Conservation (phyloP, 2,888 invertebrate species). For the Zeuzera pyrina region DNA sequence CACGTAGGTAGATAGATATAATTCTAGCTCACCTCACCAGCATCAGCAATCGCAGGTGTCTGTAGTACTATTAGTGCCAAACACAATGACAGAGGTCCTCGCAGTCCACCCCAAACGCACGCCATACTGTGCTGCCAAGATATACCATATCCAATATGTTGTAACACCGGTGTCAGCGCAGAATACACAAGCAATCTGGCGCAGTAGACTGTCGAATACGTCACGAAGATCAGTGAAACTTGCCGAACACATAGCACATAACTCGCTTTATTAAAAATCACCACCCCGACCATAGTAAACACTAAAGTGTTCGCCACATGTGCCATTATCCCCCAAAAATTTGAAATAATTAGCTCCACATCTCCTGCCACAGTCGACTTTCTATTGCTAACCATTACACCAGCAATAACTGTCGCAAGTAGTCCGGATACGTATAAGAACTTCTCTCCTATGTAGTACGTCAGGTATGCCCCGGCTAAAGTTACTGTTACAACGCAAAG, state of each 20-base stretch:
- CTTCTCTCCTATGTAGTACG: slow-evolving; percentile 58
- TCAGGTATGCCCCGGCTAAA: slow-evolving; percentile 45
- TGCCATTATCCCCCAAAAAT: slow-evolving; percentile 48
- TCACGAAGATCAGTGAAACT: slow-evolving; percentile 51
- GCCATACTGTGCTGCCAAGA: slow-evolving; percentile 72
- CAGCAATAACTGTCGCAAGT: slow-evolving; percentile 45
- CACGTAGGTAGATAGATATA: too few species aligned
- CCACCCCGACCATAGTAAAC: slow-evolving; percentile 75
- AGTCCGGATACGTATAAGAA: slow-evolving; percentile 57
- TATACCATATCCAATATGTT: slow-evolving; percentile 71
- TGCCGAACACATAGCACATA: slow-evolving; percentile 51
- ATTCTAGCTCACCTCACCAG: slow-evolving; percentile 36
- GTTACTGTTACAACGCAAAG: slow-evolving; percentile 50
- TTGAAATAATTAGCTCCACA: slow-evolving; percentile 42
- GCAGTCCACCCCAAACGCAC: slow-evolving; percentile 75
- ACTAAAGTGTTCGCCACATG: slow-evolving; percentile 68
- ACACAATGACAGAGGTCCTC: slow-evolving; percentile 74
- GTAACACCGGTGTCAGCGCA: slow-evolving; percentile 63
- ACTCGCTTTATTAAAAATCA: slow-evolving; percentile 68
- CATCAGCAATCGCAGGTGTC: slow-evolving; percentile 39
- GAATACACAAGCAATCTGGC: slow-evolving; percentile 60
- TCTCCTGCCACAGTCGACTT: slow-evolving; percentile 53
- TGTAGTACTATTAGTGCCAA: slow-evolving; percentile 70
- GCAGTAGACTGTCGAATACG: slow-evolving; percentile 59
- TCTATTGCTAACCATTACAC: slow-evolving; percentile 45